Evolutionary conservation across 2,888 invertebrate species (phyloP).

Genomic region (Philonicus albiceps): DNA sequence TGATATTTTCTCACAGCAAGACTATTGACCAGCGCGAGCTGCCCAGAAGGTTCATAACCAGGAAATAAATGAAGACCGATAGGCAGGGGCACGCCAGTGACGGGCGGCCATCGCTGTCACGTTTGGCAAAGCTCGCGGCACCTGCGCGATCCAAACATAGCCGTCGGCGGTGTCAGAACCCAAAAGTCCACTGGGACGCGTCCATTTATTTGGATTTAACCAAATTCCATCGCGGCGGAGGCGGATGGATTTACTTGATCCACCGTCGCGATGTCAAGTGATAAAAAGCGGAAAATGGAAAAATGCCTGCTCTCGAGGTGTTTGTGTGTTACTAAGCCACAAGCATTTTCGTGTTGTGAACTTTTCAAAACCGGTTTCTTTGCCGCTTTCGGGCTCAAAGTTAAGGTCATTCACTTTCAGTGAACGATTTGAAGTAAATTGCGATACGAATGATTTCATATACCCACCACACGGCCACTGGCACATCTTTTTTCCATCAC

Average conservation of each 20-base stretch:
- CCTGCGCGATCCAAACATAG: background rate
- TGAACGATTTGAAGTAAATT: constrained; percentile 26
- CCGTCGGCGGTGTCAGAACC: background rate
- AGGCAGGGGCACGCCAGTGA: background rate
- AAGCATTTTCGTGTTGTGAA: constrained; percentile 43
- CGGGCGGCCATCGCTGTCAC: background rate
- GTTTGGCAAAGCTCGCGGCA: background rate
- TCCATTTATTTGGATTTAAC: background rate
- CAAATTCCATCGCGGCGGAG: background rate
- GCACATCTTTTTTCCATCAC: background rate
- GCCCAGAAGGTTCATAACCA: background rate
- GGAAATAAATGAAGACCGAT: background rate
- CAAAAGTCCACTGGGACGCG: background rate
- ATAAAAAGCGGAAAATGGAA: background rate
- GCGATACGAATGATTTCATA: constrained; percentile 7
- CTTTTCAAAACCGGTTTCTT: constrained; percentile 50
- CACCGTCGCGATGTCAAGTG: background rate
- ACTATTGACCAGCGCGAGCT: background rate
- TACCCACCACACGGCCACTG: background rate
- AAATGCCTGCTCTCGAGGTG: constrained; percentile 25
- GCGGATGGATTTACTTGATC: background rate
- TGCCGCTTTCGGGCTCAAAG: constrained; percentile 58
- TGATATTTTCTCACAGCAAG: constrained; percentile 7
- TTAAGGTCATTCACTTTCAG: constrained; percentile 64
- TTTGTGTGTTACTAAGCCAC: constrained; percentile 47